Base-by-base conservation (phyloP, 2,113 vertebrate genomes). In the Takifugu bimaculatus region DNA sequence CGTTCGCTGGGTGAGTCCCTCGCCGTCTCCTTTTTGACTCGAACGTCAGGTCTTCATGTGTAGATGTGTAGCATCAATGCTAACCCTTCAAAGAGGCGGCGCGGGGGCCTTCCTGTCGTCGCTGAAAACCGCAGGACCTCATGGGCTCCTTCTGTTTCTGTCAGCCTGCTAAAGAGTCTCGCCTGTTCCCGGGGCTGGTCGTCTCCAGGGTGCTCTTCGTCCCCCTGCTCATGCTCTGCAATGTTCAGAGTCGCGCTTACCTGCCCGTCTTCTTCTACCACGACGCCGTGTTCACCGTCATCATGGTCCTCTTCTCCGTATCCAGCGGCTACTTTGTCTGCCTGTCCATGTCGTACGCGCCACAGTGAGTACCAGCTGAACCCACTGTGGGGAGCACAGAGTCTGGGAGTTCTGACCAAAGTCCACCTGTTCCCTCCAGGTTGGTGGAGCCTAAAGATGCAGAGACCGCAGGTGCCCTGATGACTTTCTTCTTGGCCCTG, bases 401-500 rank as follows among this genome's bases (percentile, higher is more conserved):
- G 20, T 20, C 20, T 20, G 20, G 20, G 20, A 20, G 20, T 25
- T 12, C 15, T 50, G 48, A 20, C 4, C 12, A 20, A 20, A 20
- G 20, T 20, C 49, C 10, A 11, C 26, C n/a, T 11, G 1, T 29
- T 57, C 44, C 65, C 27, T 61, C 26, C 78, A 95, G 93, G 80
- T 80, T 93, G 73, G 93, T 94, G 73, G 78, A 90, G 28, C 83
- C 88, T 0, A 91, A 94, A 1, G 93, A 95, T 6, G 88, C 78
- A 1, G 94, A 95, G 79, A 90, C 93, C 1, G 91, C 93, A 0
- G 94, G 94, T 0, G 91, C 93, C 6, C 86, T 95, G 63, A 95
- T 95, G 94, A 94, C 93, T 3, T 95, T 95, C 84, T 95, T 95
- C 83, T 69, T 95, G 65, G 90, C 90, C 0, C 79, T 95, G 74